Evolutionary conservation across 2,888 invertebrate species (phyloP), one percentile per base, ranked within the genome.

Genomic region (Rhimphoctona megacephalus): DNA sequence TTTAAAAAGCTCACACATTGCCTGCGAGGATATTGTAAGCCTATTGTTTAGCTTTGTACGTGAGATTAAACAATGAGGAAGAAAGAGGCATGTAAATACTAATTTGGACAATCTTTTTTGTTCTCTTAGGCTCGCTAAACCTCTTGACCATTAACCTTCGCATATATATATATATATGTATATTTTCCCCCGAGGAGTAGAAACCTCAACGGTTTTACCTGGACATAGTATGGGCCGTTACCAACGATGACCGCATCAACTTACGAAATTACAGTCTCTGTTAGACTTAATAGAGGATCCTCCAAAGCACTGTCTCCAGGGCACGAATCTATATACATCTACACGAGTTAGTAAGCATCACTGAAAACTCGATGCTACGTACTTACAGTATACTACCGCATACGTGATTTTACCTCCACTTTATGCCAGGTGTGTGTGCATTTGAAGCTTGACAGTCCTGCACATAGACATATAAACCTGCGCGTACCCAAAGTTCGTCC

Each of bases 351-450:
- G 64, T 49, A 49, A 43, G 52, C 73, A 81, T 52, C 52, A 52
- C 22, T 66, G 64, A 81, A 73, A 73, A 64, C 52, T 33, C 72
- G 73, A 66, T 46, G 73, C 30, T 64, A 39, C 73, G 66, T 81
- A 73, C 81, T 64, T 66, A 54, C 54, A 81, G 79, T 70, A 33
- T 77, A 64, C 66, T 61, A 39, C 46, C 74, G 70, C 81, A 67
- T 78, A 83, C 83, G 70, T 76, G 70, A 85, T 83, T 85, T 80
- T 66, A 70, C 70, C 79, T 70, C 69, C 64, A 70, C 66, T 61
- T 49, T 39, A 79, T 70, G 66, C 33, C 25, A n/a, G n/a, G n/a
- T n/a, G n/a, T 19, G 66, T 73, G 73, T 82, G 78, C 74, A 61
- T 83, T 79, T 36, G 52, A 64, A 69, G 36, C 78, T 67, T 67